Evolutionary conservation across 2,797 vertebrate genomes (phyloP), one percentile per base, ranked within the genome.

Genomic region (Danio kyathit): DNA sequence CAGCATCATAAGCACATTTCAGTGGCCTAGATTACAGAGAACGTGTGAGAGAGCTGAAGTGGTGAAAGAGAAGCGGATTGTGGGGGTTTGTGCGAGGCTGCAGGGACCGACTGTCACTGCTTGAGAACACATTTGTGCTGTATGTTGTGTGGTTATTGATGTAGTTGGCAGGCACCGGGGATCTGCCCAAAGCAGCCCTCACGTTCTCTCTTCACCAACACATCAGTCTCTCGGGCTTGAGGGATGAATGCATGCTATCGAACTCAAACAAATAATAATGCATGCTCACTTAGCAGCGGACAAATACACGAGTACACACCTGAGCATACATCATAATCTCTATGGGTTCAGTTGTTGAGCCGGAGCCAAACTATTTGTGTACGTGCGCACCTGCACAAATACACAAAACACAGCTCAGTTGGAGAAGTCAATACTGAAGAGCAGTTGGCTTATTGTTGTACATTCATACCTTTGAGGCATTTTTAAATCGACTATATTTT

Each of bases 141-240:
- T 7, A 67, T 48, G 75, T 57, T 77, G 75, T 77, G 74, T 79
- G 54, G 43, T 79, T 52, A 71, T 79, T 61, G 76, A 79, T 71
- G 43, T n/a, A 79, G 66, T 60, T 71, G 43, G 29, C 9, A 10
- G 67, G 38, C 74, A 63, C 44, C 44, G 43, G 76, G 13, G 65
- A 60, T 78, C 21, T 78, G 65, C 54, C 49, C 74, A 56, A 40
- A n/a, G 40, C 51, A 76, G 12, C 49, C 51, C 46, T 66, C 40
- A 66, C 19, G 1, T 57, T 65, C 69, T 72, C 59, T 80, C 70
- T 44, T 51, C 38, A 43, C 19, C 9, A 44, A 14, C 52, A 17
- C 76, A 52, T 63, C 57, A 51, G 10, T 51, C 38, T 70, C 66
- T 51, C 38, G 19, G 10, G 46, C 46, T 63, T 43, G 5, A 21